Conservation (phyloP, 2,113 vertebrate genomes). For the Myotis brandtii region DNA sequence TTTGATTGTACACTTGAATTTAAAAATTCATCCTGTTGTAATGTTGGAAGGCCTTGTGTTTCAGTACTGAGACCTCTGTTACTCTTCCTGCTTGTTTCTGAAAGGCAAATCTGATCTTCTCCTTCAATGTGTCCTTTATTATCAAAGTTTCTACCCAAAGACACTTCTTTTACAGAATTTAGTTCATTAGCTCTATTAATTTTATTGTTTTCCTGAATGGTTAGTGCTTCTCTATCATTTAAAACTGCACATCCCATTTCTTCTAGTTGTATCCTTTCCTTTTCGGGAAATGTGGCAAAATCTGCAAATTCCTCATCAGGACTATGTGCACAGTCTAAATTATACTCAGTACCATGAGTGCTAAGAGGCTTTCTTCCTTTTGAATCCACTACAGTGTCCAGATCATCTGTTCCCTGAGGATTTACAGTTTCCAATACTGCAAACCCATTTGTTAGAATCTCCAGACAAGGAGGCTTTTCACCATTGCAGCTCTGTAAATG, state of each 20-base stretch:
- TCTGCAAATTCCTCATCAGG: slow-evolving; percentile 92
- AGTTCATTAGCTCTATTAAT: slow-evolving; percentile 83
- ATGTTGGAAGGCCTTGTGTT: slow-evolving; percentile 76
- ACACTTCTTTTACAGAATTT: slow-evolving; percentile 68
- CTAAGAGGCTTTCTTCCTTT: slow-evolving; percentile 82
- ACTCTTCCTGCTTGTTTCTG: slow-evolving; percentile 69
- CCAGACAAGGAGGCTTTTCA: slow-evolving; percentile 82
- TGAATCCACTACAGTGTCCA: slow-evolving; percentile 82
- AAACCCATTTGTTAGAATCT: slow-evolving; percentile 96
- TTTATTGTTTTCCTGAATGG: slow-evolving; percentile 83
- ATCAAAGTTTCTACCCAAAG: slow-evolving; percentile 69
- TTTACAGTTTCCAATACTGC: slow-evolving; percentile 85
- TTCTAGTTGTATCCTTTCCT: slow-evolving; percentile 80
- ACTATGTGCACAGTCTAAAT: slow-evolving; percentile 80
- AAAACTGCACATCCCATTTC: slow-evolving; percentile 76
- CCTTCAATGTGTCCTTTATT: slow-evolving; percentile 67
- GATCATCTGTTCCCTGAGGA: slow-evolving; percentile 88
- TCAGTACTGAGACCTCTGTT: slow-evolving; percentile 60
- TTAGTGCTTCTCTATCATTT: slow-evolving; percentile 76
- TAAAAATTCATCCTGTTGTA: slow-evolving; percentile 77
- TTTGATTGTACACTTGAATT: slow-evolving; percentile 74
- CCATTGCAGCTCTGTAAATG: slow-evolving; percentile 88
- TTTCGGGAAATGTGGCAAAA: slow-evolving; percentile 92
- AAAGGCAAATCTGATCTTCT: slow-evolving; percentile 75
- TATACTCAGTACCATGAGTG: slow-evolving; percentile 81